phyloP scores from a whole-genome alignment of 2,888 invertebrate species.

The Esperia sulphurella region DNA sequence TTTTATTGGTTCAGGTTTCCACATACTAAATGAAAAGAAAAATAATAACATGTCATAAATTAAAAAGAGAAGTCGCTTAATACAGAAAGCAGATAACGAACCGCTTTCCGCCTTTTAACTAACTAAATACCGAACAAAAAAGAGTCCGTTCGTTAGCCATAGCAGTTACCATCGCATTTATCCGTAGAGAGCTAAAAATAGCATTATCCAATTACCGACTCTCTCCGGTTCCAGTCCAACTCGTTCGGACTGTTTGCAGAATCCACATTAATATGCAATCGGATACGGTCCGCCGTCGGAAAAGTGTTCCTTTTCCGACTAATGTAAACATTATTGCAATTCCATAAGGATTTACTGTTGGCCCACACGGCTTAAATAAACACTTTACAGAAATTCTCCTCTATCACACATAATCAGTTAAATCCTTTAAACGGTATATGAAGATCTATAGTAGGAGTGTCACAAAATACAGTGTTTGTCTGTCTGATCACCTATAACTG shows the following conservation, averaged over 20 bases:
- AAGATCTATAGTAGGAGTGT: too few relatives aligned
- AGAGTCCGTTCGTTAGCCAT: constrained; percentile 1
- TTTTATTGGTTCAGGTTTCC: too few relatives aligned
- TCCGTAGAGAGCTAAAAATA: constrained; percentile 33
- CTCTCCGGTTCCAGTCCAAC: constrained; percentile 13
- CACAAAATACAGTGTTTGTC: too few relatives aligned
- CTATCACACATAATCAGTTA: too few relatives aligned
- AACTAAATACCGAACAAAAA: not conserved
- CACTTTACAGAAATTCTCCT: too few relatives aligned
- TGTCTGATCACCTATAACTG: too few relatives aligned
- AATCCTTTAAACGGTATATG: too few relatives aligned
- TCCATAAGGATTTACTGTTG: not conserved
- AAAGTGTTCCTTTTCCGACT: not conserved
- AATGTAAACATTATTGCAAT: not conserved
- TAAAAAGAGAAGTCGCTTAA: too few relatives aligned
- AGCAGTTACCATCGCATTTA: constrained; percentile 16
- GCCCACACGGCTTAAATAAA: not conserved
- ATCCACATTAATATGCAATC: constrained; percentile 54
- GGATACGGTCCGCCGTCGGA: constrained; percentile 13
- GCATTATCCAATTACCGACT: constrained; percentile 39
- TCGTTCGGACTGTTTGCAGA: constrained; percentile 33
- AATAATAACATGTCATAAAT: too few relatives aligned
- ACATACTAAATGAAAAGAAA: too few relatives aligned
- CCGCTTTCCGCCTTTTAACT: too few relatives aligned
- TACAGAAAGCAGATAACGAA: too few relatives aligned